A percentile compares a stretch with the other conserved stretches of the same genome.
These are phyloP conservation scores for Hesperophylax magnus DNA, from an alignment of 1,140 invertebrate genomes.

Conservation along the genomic window DNA sequence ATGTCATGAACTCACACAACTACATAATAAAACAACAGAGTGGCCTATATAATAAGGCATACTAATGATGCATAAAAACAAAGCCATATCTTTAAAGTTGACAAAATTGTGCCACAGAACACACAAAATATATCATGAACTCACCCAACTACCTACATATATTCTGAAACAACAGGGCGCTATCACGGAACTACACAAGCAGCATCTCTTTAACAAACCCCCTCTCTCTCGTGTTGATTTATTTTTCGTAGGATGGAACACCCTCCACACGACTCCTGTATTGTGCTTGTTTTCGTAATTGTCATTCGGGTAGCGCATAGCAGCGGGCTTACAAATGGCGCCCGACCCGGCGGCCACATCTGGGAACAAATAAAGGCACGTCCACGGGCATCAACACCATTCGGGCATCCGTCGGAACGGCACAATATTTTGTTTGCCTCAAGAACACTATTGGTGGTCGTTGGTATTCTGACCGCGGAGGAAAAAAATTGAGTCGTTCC, in stretches of 20 bases:
- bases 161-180: too few species aligned
- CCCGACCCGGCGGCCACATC: conserved; percentile 14
- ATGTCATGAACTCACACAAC: too few species aligned
- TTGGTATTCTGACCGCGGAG: conserved; percentile 30
- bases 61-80: too few species aligned
- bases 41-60: too few species aligned
- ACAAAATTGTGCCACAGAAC: too few species aligned
- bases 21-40: too few species aligned
- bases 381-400: conserved; percentile 28
- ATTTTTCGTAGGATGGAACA: conserved; percentile 18
- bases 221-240: background rate
- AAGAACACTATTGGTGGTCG: background rate
- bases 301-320: conserved; percentile 25
- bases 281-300: conserved; percentile 13
- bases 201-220: too few species aligned
- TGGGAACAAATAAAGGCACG: conserved; percentile 31
- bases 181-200: too few species aligned
- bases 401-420: conserved; percentile 10
- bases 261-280: background rate
- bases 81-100: too few species aligned
- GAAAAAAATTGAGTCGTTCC: conserved; percentile 36
- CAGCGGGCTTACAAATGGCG: conserved; percentile 4
- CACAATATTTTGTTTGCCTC: conserved; percentile 11
- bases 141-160: too few species aligned
- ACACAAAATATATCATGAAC: too few species aligned